A percentile compares a stretch with the other conserved stretches of the same genome.
Conservation (phyloP, 2,888 invertebrate species). For the Papilio gigon region DNA sequence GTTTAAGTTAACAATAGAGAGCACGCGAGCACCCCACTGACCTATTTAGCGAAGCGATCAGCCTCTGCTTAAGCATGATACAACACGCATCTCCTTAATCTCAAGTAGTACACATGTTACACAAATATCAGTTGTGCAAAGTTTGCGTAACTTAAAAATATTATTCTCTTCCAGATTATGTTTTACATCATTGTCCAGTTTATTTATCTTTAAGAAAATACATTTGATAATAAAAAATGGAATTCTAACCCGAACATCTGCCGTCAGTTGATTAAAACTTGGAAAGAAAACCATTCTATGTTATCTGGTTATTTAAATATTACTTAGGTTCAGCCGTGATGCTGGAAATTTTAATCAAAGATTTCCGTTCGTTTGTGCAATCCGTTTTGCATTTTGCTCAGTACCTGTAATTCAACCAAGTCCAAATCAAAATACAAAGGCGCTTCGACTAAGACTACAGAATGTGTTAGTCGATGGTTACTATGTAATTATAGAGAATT, state of each 20-base stretch:
- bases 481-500: too few species aligned
- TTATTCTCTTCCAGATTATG: not conserved
- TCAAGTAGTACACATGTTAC: slow-evolving; percentile 2
- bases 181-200: not conserved
- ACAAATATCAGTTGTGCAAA: not conserved
- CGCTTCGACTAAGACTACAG: not conserved
- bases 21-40: slow-evolving; percentile 11
- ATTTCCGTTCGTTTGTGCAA: not conserved
- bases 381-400: not conserved
- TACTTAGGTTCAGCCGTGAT: not conserved
- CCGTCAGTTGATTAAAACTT: slow-evolving; percentile 1
- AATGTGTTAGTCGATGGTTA: not conserved
- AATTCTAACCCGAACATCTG: slow-evolving; percentile 1
- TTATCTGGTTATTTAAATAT: not conserved
- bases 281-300: not conserved
- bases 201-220: not conserved
- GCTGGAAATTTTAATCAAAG: not conserved
- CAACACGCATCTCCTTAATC: slow-evolving; percentile 17
- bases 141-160: too few species aligned
- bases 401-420: not conserved
- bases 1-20: slow-evolving; percentile 20
- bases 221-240: not conserved
- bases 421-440: not conserved
- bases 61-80: slow-evolving; percentile 10
- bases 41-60: slow-evolving; percentile 23